Evolutionary conservation across 2,888 invertebrate species (phyloP).

Genomic region (Ganaspis brasiliensis): DNA sequence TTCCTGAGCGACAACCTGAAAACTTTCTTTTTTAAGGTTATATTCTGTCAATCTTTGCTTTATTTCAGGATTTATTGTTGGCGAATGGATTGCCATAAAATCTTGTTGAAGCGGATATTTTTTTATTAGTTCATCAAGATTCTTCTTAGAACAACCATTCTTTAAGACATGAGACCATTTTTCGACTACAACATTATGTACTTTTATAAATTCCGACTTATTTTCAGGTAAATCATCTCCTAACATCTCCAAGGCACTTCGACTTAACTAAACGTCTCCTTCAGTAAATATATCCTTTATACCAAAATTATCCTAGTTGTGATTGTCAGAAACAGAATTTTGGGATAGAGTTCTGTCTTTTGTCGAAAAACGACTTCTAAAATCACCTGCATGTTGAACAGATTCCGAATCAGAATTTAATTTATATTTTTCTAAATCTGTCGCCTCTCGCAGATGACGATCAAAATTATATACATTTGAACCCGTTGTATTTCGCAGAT

Average conservation of each 20-base stretch:
- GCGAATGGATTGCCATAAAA: neutral
- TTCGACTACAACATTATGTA: slow-evolving; percentile 10
- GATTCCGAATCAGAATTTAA: no score
- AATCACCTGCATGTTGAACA: no score
- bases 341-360: no score
- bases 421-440: neutral
- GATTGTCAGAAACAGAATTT: neutral
- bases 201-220: neutral
- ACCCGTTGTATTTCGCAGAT: neutral
- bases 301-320: neutral
- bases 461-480: neutral
- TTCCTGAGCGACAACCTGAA: slow-evolving; percentile 34
- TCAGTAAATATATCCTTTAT: neutral
- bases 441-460: neutral
- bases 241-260: neutral
- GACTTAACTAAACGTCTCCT: neutral
- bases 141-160: slow-evolving; percentile 1
- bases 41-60: neutral
- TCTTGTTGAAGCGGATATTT: neutral
- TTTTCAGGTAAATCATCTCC: neutral
- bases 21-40: slow-evolving; percentile 21
- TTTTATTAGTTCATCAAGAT: neutral
- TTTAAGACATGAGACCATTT: neutral
- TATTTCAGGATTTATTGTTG: slow-evolving; percentile 17
- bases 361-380: no score